Evolutionary conservation across 2,888 invertebrate species (phyloP), one percentile per base, ranked within the genome.

Genomic region (Neoscelio sp.): DNA sequence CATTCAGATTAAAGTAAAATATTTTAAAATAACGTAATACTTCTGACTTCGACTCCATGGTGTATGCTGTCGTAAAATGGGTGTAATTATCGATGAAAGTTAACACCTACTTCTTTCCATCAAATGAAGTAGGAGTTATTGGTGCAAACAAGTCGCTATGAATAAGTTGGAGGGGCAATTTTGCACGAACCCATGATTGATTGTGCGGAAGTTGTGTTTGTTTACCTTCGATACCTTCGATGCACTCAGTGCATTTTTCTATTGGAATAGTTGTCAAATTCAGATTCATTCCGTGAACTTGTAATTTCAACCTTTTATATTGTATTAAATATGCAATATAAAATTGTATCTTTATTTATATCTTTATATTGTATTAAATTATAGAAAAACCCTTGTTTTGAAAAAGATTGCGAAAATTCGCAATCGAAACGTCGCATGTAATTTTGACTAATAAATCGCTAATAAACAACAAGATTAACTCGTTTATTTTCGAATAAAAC

Each of bases 171-270:
- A 81, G 17, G 4, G 80, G 75, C 18, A 79, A 40, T 26, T 17
- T 71, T 17, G 82, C 79, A 30, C 81, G 65, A 8, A 6, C 13
- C 17, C 80, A 46, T 33, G 44, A 33, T 12, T 80, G 40, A 12
- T 74, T 46, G 18, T 78, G 68, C 7, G 73, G 56, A 1, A 40
- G 28, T 1, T 23, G 13, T 12, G 77, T 73, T 30, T 80, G 80
- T 38, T 84, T 85, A 10, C 83, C 80, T n/a, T n/a, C n/a, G n/a
- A n/a, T n/a, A n/a, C n/a, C n/a, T n/a, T 81, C 40, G 2, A 82
- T 56, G 35, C 84, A 83, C 3, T 38, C 28, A 42, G 38, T 26
- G 52, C 80, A 83, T 0, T 71, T 13, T 35, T 62, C 23, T 17
- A 12, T 13, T 6, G 33, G n/a, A 12, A 67, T 13, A 15, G 50